These are phyloP conservation scores for Tragelaphus scriptus DNA, from an alignment of 2,113 vertebrate genomes.

Conservation along the genomic window DNA sequence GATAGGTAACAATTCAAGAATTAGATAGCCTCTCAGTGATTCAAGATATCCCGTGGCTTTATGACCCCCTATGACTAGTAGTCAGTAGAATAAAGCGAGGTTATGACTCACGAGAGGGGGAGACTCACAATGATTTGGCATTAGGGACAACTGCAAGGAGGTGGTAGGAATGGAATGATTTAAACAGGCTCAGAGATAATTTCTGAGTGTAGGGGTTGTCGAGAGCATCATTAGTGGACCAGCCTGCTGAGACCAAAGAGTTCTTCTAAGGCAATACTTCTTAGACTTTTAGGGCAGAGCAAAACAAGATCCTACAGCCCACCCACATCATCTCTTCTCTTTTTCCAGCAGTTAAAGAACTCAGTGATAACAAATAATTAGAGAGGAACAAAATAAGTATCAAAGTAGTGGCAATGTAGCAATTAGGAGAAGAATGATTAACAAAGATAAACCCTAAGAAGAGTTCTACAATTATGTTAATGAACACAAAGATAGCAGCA, in stretches of 20 bases:
- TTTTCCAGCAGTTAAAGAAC: conserved; percentile 37
- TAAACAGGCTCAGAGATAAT: background rate
- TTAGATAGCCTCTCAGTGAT: background rate
- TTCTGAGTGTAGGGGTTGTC: background rate
- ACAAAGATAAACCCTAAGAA: conserved; percentile 30
- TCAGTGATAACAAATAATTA: conserved; percentile 33
- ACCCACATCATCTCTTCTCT: background rate
- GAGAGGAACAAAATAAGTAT: conserved; percentile 44
- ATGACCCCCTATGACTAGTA: background rate
- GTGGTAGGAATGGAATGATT: background rate
- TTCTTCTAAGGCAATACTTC: background rate
- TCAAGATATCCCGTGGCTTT: background rate
- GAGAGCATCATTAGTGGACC: background rate
- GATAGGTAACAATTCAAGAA: background rate
- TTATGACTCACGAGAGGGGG: background rate
- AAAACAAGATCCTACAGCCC: background rate
- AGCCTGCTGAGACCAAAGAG: background rate
- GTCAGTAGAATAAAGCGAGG: background rate
- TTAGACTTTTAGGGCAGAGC: background rate
- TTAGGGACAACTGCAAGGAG: background rate
- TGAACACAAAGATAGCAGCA: background rate
- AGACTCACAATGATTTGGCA: background rate
- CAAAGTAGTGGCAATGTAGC: background rate
- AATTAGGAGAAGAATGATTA: conserved; percentile 23
- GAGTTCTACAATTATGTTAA: conserved; percentile 6